These are phyloP conservation scores for Ctenosaura bakeri DNA, from an alignment of 2,797 vertebrate species.

Conservation along the genomic window DNA sequence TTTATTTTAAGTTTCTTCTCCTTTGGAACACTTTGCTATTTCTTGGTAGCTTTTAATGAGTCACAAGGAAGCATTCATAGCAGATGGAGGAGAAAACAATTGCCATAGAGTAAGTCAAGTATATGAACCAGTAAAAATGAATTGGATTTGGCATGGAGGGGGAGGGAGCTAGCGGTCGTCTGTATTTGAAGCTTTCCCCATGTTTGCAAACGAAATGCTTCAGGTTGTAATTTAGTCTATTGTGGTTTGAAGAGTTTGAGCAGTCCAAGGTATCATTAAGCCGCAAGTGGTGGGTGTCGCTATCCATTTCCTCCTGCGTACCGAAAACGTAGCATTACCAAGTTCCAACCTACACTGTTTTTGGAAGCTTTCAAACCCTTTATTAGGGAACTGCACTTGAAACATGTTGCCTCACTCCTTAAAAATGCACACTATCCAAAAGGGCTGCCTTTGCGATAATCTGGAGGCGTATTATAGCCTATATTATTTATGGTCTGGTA, in stretches of 20 bases:
- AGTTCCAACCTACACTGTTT: not conserved
- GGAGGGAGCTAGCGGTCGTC: not conserved
- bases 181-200: conserved; percentile 1
- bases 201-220: conserved; percentile 7
- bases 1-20: not conserved
- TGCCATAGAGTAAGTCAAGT: not conserved
- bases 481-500: not conserved
- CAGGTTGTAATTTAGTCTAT: conserved; percentile 25
- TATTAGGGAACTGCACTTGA: conserved; percentile 10
- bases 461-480: not conserved
- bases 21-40: not conserved
- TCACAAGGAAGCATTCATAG: not conserved
- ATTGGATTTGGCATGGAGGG: no score
- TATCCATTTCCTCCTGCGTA: not conserved
- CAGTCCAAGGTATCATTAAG: not conserved
- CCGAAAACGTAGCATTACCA: not conserved
- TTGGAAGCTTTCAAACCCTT: not conserved
- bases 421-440: conserved; percentile 10
- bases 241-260: not conserved
- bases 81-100: not conserved
- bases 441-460: not conserved
- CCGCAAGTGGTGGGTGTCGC: not conserved
- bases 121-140: not conserved
- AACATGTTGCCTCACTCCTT: not conserved
- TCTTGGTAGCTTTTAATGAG: not conserved